These are phyloP conservation scores for Margarornis squamiger DNA, from an alignment of 2,797 vertebrate genomes.

Conservation along the genomic window DNA sequence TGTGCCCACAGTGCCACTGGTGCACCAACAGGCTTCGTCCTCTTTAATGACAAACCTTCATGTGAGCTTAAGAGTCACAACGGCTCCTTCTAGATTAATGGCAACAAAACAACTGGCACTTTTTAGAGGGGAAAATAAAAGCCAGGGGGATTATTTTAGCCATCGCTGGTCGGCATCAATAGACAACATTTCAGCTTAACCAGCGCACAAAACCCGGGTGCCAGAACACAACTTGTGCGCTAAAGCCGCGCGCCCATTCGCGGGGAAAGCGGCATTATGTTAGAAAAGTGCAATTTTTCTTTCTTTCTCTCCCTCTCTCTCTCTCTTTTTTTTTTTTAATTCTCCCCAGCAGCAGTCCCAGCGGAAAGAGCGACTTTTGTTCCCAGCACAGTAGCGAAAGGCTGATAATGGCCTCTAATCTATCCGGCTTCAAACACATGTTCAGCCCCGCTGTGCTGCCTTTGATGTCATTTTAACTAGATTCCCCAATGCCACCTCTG, in stretches of 20 bases:
- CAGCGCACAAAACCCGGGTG: not conserved
- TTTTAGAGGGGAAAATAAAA: not conserved
- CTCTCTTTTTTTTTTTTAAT: not conserved
- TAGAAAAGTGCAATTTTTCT: constrained; percentile 60
- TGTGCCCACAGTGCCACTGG: not conserved
- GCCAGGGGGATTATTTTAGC: not conserved
- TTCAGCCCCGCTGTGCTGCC: constrained; percentile 76
- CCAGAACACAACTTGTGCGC: not conserved
- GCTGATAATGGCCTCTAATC: constrained; percentile 82
- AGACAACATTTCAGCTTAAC: not conserved
- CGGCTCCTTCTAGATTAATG: not conserved
- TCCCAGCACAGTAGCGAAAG: constrained; percentile 74
- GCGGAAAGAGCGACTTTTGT: constrained; percentile 68
- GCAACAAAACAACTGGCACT: not conserved
- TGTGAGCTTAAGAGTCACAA: not conserved
- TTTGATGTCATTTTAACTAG: constrained; percentile 77
- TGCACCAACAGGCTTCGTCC: not conserved
- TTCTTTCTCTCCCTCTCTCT: not conserved
- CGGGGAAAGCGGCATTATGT: constrained; percentile 14
- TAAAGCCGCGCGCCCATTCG: not conserved
- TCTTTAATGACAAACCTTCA: not conserved
- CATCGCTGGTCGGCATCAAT: not conserved
- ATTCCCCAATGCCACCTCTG: constrained; percentile 74
- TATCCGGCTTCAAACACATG: constrained; percentile 81
- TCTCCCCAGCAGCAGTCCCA: constrained; percentile 68